Percentiles rank a stretch among this genome's conserved stretches.
These are phyloP conservation scores for Cistogaster globosa DNA, from an alignment of 2,888 invertebrate genomes.

Conservation along the genomic window DNA sequence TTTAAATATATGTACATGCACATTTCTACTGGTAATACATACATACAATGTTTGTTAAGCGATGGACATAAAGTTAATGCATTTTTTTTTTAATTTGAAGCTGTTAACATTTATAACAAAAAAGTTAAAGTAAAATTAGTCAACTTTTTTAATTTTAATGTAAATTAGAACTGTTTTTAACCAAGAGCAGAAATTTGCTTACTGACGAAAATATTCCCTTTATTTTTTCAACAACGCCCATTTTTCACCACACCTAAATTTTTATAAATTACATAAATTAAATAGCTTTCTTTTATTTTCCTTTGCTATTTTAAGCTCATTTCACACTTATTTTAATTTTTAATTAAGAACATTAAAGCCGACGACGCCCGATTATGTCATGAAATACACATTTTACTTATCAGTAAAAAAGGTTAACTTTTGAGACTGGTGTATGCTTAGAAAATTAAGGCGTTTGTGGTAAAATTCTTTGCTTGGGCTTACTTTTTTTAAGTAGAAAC, in stretches of 20 bases:
- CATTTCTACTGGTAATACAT: no score
- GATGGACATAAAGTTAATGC: no score
- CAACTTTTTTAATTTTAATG: not conserved
- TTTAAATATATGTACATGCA: no score
- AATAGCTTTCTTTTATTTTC: no score
- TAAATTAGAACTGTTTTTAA: not conserved
- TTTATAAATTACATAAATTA: no score
- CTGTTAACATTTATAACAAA: not conserved
- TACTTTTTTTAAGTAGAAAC: slow-evolving; percentile 53
- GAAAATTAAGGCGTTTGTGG: not conserved
- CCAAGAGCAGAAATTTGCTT: slow-evolving; percentile 1
- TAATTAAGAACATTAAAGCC: slow-evolving; percentile 53
- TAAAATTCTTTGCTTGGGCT: slow-evolving; percentile 17
- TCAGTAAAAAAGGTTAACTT: not conserved
- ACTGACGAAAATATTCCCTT: slow-evolving; percentile 3
- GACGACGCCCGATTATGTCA: slow-evolving; percentile 72
- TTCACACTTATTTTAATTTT: not conserved
- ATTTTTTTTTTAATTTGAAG: no score
- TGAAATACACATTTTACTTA: slow-evolving; percentile 42
- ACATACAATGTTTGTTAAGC: no score
- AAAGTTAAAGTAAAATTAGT: no score
- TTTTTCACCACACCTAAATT: not conserved
- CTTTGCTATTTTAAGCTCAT: not conserved
- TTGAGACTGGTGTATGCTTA: not conserved
- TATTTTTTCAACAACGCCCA: slow-evolving; percentile 63